Evolutionary conservation across 2,888 invertebrate species (phyloP).

Genomic region (Ophraella communa): DNA sequence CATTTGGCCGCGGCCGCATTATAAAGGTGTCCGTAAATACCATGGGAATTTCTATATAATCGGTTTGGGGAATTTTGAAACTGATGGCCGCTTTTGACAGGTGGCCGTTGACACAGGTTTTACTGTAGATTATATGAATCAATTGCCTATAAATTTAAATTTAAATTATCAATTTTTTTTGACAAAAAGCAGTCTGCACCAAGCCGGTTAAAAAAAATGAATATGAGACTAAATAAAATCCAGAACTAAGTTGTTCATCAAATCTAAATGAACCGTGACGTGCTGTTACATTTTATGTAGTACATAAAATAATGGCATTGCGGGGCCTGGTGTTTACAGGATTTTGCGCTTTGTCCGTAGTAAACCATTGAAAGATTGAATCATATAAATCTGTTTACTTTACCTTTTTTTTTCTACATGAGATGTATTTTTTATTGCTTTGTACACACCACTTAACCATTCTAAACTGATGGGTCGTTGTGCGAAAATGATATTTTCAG

Average conservation of each 20-base stretch:
- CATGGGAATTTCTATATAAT: too few species aligned
- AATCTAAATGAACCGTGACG: slow-evolving; percentile 25
- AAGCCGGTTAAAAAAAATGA: slow-evolving; percentile 7
- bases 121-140: too few species aligned
- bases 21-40: too few species aligned
- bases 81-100: too few species aligned
- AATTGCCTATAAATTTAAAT: too few species aligned
- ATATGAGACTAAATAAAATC: too few species aligned
- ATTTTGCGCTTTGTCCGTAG: slow-evolving; percentile 26
- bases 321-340: slow-evolving; percentile 24
- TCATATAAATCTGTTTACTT: slow-evolving; percentile 4
- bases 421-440: neutral
- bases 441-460: neutral
- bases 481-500: neutral
- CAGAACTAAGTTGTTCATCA: slow-evolving; percentile 8
- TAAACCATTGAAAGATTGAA: slow-evolving; percentile 5
- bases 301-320: slow-evolving; percentile 24
- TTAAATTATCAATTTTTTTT: too few species aligned
- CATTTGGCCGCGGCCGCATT: too few species aligned
- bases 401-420: neutral
- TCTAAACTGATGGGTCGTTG: neutral
- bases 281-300: slow-evolving; percentile 24
- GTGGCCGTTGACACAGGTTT: too few species aligned
- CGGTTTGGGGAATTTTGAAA: too few species aligned
- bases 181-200: neutral